phyloP scores from a whole-genome alignment of 53 echinoderm and acorn worm genomes.

The Glandiceps talaboti region DNA sequence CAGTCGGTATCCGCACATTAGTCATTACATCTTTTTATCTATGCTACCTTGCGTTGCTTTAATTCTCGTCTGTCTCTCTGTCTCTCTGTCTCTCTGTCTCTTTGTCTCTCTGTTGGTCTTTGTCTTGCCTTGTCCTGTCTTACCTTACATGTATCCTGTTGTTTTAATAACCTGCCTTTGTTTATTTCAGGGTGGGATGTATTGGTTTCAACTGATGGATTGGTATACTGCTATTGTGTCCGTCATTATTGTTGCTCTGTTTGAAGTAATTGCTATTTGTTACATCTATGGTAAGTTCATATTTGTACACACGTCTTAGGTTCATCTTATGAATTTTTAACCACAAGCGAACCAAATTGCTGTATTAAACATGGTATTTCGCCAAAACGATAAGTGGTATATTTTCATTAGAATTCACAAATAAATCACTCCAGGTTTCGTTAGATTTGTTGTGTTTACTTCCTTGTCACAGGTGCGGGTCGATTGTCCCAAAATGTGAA shows the following conservation, averaged over 20 bases:
- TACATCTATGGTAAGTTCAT: slow-evolving; percentile 94
- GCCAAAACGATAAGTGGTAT: too few relatives aligned
- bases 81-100: background rate
- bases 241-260: slow-evolving; percentile 77
- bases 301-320: too few relatives aligned
- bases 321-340: too few relatives aligned
- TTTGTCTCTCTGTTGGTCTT: background rate
- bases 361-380: too few relatives aligned
- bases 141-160: background rate
- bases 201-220: slow-evolving; percentile 85
- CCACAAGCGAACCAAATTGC: too few relatives aligned
- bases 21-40: too few relatives aligned
- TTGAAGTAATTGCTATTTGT: slow-evolving; percentile 60
- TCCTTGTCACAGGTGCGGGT: slow-evolving; percentile 39
- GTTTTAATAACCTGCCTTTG: background rate
- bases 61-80: background rate
- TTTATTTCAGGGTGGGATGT: slow-evolving; percentile 71
- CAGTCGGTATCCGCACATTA: too few relatives aligned
- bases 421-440: too few relatives aligned
- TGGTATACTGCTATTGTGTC: slow-evolving; percentile 95
- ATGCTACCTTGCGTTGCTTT: too few relatives aligned
- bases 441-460: too few relatives aligned
- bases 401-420: too few relatives aligned
- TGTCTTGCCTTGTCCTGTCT: background rate
- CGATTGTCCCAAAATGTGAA: slow-evolving; percentile 59